Percentiles rank a stretch among this genome's conserved stretches.
Conservation (phyloP, 2,797 vertebrate species). For the Perdix hodgsoniae region DNA sequence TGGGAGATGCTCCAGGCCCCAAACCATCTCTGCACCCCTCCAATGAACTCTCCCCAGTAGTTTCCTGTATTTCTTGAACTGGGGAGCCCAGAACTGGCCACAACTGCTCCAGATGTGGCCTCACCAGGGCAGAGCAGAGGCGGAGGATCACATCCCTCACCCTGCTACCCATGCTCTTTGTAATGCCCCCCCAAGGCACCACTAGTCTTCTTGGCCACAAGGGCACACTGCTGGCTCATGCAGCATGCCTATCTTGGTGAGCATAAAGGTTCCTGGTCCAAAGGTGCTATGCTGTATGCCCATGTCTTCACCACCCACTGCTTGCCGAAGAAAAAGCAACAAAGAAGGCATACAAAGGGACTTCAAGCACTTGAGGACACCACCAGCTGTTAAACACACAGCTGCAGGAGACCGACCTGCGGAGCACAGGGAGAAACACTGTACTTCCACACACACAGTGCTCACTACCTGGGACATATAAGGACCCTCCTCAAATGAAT, state of each 20-base stretch:
- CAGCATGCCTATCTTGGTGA: not conserved
- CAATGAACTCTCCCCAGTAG: not conserved
- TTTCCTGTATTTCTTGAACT: too few relatives aligned
- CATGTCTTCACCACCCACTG: not conserved
- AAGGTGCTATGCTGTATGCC: not conserved
- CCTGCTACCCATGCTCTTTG: too few relatives aligned
- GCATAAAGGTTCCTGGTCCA: not conserved
- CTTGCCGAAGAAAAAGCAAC: not conserved
- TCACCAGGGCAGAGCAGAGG: too few relatives aligned
- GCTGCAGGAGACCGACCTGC: not conserved
- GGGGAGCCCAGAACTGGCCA: too few relatives aligned
- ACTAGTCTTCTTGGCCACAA: too few relatives aligned
- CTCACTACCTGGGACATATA: not conserved
- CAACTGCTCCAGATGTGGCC: too few relatives aligned
- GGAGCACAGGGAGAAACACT: not conserved
- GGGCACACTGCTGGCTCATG: not conserved
- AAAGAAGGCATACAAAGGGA: constrained; percentile 4
- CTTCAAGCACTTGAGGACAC: not conserved
- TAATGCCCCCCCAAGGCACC: too few relatives aligned
- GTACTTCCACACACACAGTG: not conserved
- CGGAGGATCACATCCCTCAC: too few relatives aligned
- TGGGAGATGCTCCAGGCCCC: not conserved
- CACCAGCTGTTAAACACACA: constrained; percentile 16
- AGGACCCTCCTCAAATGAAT: not conserved
- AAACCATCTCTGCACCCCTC: not conserved